These are phyloP conservation scores for Aphidius gifuensis DNA, from an alignment of 1,140 invertebrate genomes.

Conservation along the genomic window DNA sequence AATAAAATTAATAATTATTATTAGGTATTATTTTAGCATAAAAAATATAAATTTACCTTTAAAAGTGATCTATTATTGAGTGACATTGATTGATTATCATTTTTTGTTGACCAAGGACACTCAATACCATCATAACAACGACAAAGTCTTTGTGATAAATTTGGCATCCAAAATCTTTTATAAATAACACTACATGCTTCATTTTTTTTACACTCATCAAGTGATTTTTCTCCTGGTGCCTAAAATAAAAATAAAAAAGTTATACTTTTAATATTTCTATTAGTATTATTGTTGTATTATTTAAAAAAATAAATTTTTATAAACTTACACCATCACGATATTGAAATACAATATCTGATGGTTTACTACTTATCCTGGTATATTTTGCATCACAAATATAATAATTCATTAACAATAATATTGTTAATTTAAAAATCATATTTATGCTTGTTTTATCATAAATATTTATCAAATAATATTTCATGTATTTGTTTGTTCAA, in stretches of 20 bases:
- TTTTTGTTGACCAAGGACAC: conserved; percentile 51
- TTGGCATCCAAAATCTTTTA: conserved; percentile 56
- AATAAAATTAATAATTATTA: conserved; percentile 24
- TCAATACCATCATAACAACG: conserved; percentile 56
- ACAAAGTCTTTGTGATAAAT: conserved; percentile 56
- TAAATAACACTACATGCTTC: conserved; percentile 58
- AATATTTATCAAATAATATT: too few relatives aligned
- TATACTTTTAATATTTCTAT: conserved; percentile 8
- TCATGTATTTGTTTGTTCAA: too few relatives aligned
- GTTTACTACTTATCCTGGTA: conserved; percentile 41
- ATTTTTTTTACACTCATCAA: conserved; percentile 50
- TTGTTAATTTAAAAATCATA: too few relatives aligned
- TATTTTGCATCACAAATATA: conserved; percentile 26
- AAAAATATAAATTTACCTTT: conserved; percentile 47
- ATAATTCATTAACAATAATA: neutral
- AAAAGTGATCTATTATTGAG: conserved; percentile 57
- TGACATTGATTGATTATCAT: conserved; percentile 44
- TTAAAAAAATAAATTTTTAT: neutral
- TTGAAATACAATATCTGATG: conserved; percentile 36
- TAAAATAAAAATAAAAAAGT: conserved; percentile 31
- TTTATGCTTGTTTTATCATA: too few relatives aligned
- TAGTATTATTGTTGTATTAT: conserved; percentile 2
- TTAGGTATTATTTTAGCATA: conserved; percentile 13
- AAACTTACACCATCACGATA: conserved; percentile 40
- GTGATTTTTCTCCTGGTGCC: conserved; percentile 56